Base-by-base conservation (phyloP, 2,888 invertebrate genomes). In the Ochropleura leucogaster region DNA sequence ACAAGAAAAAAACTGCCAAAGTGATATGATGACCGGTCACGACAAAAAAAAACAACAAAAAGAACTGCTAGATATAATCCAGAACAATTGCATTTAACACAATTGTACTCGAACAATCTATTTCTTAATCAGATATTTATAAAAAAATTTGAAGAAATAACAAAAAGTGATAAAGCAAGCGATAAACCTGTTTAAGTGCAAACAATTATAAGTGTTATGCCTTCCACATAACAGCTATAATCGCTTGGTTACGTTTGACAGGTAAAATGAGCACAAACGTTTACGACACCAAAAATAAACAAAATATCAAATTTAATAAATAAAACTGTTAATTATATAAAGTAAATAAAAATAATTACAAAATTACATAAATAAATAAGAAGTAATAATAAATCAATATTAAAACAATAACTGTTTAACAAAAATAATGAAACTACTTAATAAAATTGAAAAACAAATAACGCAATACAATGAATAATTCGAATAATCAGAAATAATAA, bases 241-340 rank as follows among this genome's bases (percentile, higher is more conserved):
- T 84, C 42, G 76, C 71, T 70, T 80, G 76, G n/a, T n/a, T 16
- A 44, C 40, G 9, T 68, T 73, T 83, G 80, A 83, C 63, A 62
- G 62, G 40, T 66, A 67, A 69, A 74, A 60, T 10, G 18, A 68
- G 42, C 51, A 51, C 46, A 82, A 53, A 55, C 55, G 18, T 16
- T 42, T 12, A 10, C 2, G 4, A 44, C 0, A 68, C 63, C 49
- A 74, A 64, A 73, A 71, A 68, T 12, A 68, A 74, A 67, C 63
- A 66, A 44, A 55, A 60, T 30, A 40, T 67, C n/a, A 64, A 72
- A 12, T 5, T 42, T 51, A 16, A 20, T 4, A 55, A 53, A 51
- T 10, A 42, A 1, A 16, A 51, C 20, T 30, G 44, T 1, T 14
- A 30, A 53, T 65, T 59, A 30, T 40, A 16, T 59, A 40, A 30